Evolutionary conservation across 2,113 vertebrate genomes (phyloP).

Genomic region (Laterallus jamaicensis): DNA sequence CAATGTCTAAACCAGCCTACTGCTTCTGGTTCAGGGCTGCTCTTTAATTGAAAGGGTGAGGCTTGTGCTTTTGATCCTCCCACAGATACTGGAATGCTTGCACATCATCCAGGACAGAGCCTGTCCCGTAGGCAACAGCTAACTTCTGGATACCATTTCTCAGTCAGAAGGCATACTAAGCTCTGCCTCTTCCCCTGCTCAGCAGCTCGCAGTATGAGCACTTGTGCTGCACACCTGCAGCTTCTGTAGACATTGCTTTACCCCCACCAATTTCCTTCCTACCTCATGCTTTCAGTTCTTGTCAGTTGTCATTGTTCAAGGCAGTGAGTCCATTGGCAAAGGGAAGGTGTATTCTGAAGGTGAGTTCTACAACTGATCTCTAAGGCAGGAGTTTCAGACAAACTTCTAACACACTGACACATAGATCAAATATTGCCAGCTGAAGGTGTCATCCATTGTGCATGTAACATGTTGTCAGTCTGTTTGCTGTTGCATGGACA

Average conservation of each 20-base stretch:
- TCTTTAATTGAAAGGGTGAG: neutral
- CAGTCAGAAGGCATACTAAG: neutral
- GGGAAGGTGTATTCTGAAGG: neutral
- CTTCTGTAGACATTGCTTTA: neutral
- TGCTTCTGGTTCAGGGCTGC: neutral
- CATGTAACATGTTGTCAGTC: neutral
- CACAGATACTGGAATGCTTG: neutral
- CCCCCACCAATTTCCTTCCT: neutral
- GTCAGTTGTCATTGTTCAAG: neutral
- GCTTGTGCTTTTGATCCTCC: constrained; percentile 9
- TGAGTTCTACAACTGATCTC: neutral
- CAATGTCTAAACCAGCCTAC: neutral
- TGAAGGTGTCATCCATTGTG: neutral
- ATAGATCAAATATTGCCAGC: neutral
- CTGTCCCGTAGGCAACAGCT: neutral
- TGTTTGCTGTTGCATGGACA: neutral
- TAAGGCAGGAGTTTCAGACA: neutral
- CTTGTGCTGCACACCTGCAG: neutral
- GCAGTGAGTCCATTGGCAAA: neutral
- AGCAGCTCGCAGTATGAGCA: neutral
- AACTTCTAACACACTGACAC: neutral
- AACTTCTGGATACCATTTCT: neutral
- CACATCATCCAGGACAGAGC: neutral
- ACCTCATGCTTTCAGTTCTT: neutral
- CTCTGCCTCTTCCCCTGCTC: neutral